These are phyloP conservation scores for Macrotus californicus DNA, from an alignment of 2,113 vertebrate species.

Conservation along the genomic window DNA sequence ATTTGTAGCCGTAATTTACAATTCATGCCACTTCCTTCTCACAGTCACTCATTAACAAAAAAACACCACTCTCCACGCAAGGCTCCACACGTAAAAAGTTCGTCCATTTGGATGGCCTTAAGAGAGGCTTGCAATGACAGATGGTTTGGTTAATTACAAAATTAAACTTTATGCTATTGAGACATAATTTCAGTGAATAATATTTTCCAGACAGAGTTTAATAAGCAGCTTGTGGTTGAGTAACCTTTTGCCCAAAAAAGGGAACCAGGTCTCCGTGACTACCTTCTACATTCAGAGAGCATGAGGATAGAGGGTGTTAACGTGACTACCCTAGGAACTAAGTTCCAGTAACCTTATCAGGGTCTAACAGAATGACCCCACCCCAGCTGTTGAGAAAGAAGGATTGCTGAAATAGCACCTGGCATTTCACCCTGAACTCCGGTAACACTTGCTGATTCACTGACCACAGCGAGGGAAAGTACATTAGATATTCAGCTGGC, in stretches of 20 bases:
- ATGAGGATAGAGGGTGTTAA: constrained; percentile 20
- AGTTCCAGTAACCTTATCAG: constrained; percentile 78
- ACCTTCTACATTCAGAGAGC: constrained; percentile 44
- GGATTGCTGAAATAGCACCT: constrained; percentile 84
- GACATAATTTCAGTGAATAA: constrained; percentile 77
- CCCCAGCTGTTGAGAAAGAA: constrained; percentile 75
- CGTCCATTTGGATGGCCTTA: constrained; percentile 53
- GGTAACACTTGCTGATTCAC: constrained; percentile 83
- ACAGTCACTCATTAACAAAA: constrained; percentile 17
- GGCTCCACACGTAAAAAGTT: constrained; percentile 65
- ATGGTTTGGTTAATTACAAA: constrained; percentile 77
- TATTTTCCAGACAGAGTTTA: constrained; percentile 79
- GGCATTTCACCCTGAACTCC: constrained; percentile 79
- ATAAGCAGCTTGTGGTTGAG: constrained; percentile 73
- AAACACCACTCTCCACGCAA: not conserved
- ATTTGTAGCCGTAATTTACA: constrained; percentile 69
- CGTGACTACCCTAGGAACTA: constrained; percentile 35
- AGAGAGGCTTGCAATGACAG: constrained; percentile 68
- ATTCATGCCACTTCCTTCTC: constrained; percentile 65
- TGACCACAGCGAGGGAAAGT: constrained; percentile 79
- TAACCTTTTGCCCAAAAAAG: constrained; percentile 67
- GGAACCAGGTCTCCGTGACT: constrained; percentile 62
- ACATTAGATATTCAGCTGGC: constrained; percentile 52
- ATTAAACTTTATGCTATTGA: constrained; percentile 76
- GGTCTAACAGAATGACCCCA: constrained; percentile 71